phyloP scores from a whole-genome alignment of 1,140 invertebrate species.

The Hypsibius dujardini region DNA sequence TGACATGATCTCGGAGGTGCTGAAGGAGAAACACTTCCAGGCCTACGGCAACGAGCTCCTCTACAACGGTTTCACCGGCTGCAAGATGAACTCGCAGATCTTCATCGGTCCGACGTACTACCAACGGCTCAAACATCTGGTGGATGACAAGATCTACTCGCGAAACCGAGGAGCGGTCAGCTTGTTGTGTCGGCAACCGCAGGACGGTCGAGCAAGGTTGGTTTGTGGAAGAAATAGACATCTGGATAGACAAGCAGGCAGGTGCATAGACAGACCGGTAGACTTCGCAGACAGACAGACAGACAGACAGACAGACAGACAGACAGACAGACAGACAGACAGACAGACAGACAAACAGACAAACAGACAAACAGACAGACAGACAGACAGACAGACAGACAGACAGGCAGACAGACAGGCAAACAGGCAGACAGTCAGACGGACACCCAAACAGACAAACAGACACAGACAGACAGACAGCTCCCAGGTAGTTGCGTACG shows the following conservation, averaged over 20 bases:
- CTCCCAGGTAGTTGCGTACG: too few species aligned
- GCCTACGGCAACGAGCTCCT: background rate
- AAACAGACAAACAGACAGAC: too few species aligned
- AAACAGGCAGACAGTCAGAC: too few species aligned
- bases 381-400: background rate
- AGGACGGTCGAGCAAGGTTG: conserved; percentile 54
- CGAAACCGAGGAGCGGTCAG: conserved; percentile 78
- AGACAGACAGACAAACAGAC: too few species aligned
- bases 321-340: too few species aligned
- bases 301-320: background rate
- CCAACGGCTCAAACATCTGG: conserved; percentile 50
- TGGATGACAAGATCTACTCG: conserved; percentile 98
- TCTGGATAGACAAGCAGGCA: background rate
- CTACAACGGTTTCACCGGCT: background rate
- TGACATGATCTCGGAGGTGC: background rate
- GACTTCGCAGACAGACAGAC: background rate
- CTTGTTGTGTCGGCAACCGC: conserved; percentile 85
- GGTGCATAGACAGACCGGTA: background rate
- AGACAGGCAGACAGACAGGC: background rate
- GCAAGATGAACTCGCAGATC: background rate
- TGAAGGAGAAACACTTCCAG: background rate
- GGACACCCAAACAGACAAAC: too few species aligned
- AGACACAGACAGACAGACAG: too few species aligned
- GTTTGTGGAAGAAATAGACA: background rate
- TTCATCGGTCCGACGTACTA: conserved; percentile 9